phyloP scores from a whole-genome alignment of 1,140 invertebrate genomes.

The Zaprionus nigranus region DNA sequence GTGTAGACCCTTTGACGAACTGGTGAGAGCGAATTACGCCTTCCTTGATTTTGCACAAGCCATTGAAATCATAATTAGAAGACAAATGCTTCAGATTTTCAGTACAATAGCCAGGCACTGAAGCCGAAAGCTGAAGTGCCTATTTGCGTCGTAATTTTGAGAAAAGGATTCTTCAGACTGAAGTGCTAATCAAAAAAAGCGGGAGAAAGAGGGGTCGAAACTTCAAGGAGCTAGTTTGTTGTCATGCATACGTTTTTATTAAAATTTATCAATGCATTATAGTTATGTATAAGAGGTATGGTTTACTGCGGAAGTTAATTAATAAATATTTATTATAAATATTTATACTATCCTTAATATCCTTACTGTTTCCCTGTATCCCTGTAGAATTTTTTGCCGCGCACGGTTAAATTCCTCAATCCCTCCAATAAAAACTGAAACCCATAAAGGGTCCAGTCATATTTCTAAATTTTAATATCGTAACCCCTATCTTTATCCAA shows the following conservation, averaged over 20 bases:
- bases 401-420: no score
- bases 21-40: conserved; percentile 82
- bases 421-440: not conserved
- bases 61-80: conserved; percentile 78
- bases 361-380: not conserved
- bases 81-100: conserved; percentile 58
- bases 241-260: not conserved
- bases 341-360: not conserved
- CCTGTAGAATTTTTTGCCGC: no score
- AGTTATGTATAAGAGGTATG: not conserved
- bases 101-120: conserved; percentile 51
- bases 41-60: conserved; percentile 72
- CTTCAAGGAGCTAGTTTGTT: conserved; percentile 26
- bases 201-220: conserved; percentile 1
- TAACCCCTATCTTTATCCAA: not conserved
- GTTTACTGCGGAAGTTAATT: not conserved
- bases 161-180: conserved; percentile 48
- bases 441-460: not conserved
- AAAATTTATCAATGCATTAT: no score
- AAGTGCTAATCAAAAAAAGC: conserved; percentile 61
- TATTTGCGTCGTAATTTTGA: conserved; percentile 49
- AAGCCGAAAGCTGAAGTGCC: conserved; percentile 53
- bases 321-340: not conserved
- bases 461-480: not conserved
- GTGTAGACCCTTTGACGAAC: conserved; percentile 29